Percentiles rank a stretch among this genome's conserved stretches.
phyloP scores from a whole-genome alignment of 2,888 invertebrate genomes.

The Buathra laborator region DNA sequence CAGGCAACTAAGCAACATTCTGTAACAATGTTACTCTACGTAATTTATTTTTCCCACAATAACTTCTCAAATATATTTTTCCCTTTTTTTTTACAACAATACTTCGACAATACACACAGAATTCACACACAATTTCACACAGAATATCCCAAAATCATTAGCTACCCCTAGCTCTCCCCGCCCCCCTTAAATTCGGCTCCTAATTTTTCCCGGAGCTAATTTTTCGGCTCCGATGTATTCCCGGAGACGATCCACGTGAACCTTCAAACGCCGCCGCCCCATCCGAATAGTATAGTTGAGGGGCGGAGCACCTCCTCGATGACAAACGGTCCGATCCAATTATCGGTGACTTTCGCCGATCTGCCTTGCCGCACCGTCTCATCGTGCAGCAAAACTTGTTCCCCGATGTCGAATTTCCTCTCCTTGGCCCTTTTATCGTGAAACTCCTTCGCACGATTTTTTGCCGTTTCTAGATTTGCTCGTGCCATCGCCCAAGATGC shows the following conservation, averaged over 20 bases:
- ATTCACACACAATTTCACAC: too few relatives aligned
- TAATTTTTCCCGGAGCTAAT: too few relatives aligned
- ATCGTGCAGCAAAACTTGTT: background rate
- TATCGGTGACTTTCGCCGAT: background rate
- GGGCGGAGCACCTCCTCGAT: background rate
- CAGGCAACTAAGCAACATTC: background rate
- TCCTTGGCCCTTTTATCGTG: background rate
- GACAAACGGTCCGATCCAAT: constrained; percentile 8
- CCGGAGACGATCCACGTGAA: background rate
- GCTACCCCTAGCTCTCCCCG: too few relatives aligned
- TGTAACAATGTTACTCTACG: background rate
- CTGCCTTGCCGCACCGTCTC: background rate
- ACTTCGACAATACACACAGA: too few relatives aligned
- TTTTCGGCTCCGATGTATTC: too few relatives aligned
- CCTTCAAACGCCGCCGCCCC: background rate
- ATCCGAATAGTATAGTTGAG: background rate
- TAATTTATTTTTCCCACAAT: background rate
- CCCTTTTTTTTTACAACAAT: too few relatives aligned
- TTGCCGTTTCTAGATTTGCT: too few relatives aligned
- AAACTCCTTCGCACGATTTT: background rate
- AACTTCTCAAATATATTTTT: fast-evolving
- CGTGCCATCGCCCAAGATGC: too few relatives aligned
- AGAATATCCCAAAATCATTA: too few relatives aligned
- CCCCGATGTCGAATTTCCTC: background rate
- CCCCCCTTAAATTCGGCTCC: too few relatives aligned